A percentile compares a stretch with the other conserved stretches of the same genome.
Conservation (phyloP, 2,888 invertebrate species). For the Coleophora deauratella region DNA sequence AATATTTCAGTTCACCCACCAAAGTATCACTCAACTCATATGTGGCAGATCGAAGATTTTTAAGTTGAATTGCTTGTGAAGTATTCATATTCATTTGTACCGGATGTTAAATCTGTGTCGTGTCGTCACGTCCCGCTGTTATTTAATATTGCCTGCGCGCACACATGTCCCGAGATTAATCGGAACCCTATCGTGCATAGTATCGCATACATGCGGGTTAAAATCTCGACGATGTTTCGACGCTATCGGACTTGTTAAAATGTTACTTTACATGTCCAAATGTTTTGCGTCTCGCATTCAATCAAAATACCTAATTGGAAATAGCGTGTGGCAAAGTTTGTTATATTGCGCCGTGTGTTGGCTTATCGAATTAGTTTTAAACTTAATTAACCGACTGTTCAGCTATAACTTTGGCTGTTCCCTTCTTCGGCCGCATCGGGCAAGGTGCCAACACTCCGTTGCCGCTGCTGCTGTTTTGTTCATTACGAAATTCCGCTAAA, state of each 20-base stretch:
- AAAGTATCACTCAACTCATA: too few species aligned
- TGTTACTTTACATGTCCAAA: too few species aligned
- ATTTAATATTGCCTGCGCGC: constrained; percentile 25
- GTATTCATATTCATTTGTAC: constrained; percentile 14
- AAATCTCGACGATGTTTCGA: too few species aligned
- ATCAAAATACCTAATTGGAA: too few species aligned
- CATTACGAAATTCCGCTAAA: constrained; percentile 70
- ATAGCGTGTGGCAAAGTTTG: too few species aligned
- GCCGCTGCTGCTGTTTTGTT: constrained; percentile 47
- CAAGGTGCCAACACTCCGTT: constrained; percentile 43
- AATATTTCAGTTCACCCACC: too few species aligned
- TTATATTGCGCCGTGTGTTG: too few species aligned
- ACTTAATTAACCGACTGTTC: constrained; percentile 5
- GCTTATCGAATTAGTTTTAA: not conserved
- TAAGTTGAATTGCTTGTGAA: too few species aligned
- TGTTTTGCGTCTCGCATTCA: too few species aligned
- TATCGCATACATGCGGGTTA: too few species aligned
- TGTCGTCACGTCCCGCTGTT: constrained; percentile 23
- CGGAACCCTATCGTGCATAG: not conserved
- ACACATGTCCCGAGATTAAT: constrained; percentile 4
- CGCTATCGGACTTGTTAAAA: too few species aligned
- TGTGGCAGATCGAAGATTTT: too few species aligned
- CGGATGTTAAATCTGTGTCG: constrained; percentile 35
- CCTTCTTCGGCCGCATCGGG: constrained; percentile 39
- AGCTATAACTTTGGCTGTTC: constrained; percentile 14